Evolutionary conservation across 2,113 vertebrate genomes (phyloP), one percentile per base, ranked within the genome.

Genomic region (Malurus alboscapulatus): DNA sequence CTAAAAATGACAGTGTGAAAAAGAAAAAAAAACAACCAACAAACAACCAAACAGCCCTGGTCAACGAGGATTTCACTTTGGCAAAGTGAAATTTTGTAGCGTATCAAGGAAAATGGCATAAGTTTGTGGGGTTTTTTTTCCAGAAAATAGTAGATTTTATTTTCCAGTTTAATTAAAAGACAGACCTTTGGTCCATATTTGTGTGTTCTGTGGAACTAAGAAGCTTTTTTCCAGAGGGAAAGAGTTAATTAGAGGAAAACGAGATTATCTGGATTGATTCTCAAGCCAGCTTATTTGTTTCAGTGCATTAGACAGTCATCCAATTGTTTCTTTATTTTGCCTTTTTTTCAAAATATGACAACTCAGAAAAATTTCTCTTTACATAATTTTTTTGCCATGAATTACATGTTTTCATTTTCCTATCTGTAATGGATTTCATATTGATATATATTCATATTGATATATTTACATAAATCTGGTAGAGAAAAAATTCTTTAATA

Each of bases 401-500:
- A 17, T 73, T 77, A 14, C 14, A 2, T 38, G 14, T 53, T 65
- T 72, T 86, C 3, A 15, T 88, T 90, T 90, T 84, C 17, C 30
- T 77, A 3, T 38, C 22, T 25, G 1, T 68, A 27, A 38, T 65
- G 40, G 34, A 34, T 87, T 71, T 81, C 53, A 8, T 87, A 59
- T 30, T 0, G 0, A 26, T 74, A 62, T 5, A 21, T n/a, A 17
- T 58, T 84, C 45, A 8, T 87, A 59, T 30, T 0, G 0, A 26
- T 74, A 62, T 5, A 21, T n/a, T 16, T 63, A 81, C 45, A 19
- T 81, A 63, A 66, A 62, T 88, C 26, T 75, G 8, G 6, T 53
- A 32, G 51, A 81, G 38, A 84, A 91, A 58, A 42, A 51, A 61
- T 32, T 16, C 29, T 87, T 83, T 75, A 48, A 27, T 51, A 15